Evolutionary conservation across 2,113 vertebrate genomes (phyloP).

Genomic region (Polyodon spathula): DNA sequence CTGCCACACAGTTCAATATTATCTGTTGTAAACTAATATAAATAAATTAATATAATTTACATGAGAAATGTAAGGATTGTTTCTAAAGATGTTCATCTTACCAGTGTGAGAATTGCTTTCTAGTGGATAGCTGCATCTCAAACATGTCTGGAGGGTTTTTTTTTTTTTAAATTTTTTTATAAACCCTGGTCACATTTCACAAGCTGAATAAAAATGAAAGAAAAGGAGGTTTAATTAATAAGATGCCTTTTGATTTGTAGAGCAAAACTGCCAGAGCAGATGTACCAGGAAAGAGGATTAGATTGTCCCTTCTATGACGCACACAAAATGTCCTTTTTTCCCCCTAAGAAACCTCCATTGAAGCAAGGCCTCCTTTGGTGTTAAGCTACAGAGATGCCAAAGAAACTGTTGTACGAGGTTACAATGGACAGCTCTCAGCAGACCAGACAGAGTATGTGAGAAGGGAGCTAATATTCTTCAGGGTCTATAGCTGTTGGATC

Average conservation of each 20-base stretch:
- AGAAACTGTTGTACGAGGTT: constrained; percentile 64
- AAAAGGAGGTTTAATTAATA: constrained; percentile 69
- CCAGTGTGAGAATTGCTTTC: constrained; percentile 19
- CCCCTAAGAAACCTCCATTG: constrained; percentile 63
- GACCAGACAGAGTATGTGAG: constrained; percentile 77
- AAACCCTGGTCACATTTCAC: constrained; percentile 66
- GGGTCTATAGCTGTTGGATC: constrained; percentile 6
- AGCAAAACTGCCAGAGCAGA: constrained; percentile 74
- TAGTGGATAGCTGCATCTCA: constrained; percentile 51
- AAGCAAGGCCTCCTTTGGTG: constrained; percentile 67
- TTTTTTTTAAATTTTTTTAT: constrained; percentile 22
- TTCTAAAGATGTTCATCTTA: constrained; percentile 24
- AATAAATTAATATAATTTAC: no score
- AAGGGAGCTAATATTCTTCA: constrained; percentile 68
- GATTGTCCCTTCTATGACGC: constrained; percentile 67
- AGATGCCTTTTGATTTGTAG: constrained; percentile 75
- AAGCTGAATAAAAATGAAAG: constrained; percentile 75
- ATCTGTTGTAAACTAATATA: no score
- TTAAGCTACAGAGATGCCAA: constrained; percentile 69
- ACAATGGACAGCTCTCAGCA: constrained; percentile 70
- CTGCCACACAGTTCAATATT: no score
- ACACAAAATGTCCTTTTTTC: constrained; percentile 61
- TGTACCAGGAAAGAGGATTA: constrained; percentile 86
- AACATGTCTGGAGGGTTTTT: constrained; percentile 32
- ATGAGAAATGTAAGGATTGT: no score